A percentile compares a stretch with the other conserved stretches of the same genome.
phyloP scores from a whole-genome alignment of 2,888 invertebrate genomes.

The Lepetodrilus schrolli region DNA sequence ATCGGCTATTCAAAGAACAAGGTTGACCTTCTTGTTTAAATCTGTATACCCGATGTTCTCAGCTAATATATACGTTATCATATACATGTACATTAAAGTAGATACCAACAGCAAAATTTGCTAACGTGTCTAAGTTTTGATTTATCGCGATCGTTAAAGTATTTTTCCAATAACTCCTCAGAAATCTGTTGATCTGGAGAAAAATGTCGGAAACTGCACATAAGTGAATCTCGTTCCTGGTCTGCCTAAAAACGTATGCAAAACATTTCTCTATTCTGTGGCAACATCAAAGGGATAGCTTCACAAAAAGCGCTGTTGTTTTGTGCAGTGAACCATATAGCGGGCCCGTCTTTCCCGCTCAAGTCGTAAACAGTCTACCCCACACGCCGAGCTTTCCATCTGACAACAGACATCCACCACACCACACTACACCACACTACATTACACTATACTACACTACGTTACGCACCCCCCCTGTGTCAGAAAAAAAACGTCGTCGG shows the following conservation, averaged over 20 bases:
- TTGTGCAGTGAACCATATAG: not conserved
- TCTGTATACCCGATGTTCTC: too few species aligned
- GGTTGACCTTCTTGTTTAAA: too few species aligned
- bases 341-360: not conserved
- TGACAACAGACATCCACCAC: not conserved
- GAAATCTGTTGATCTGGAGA: not conserved
- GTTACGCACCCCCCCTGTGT: too few species aligned
- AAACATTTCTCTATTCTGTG: not conserved
- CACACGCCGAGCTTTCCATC: not conserved
- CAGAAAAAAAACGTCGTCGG: too few species aligned
- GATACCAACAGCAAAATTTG: too few species aligned
- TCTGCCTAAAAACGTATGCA: not conserved
- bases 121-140: too few species aligned
- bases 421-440: not conserved
- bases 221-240: not conserved
- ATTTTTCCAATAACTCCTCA: not conserved
- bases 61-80: not conserved
- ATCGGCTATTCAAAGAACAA: too few species aligned
- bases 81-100: not conserved
- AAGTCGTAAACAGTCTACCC: not conserved
- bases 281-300: slow-evolving; percentile 14
- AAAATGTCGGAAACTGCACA: not conserved
- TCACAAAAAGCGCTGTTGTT: slow-evolving; percentile 10
- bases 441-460: not conserved
- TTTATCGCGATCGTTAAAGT: not conserved